phyloP scores from a whole-genome alignment of 2,113 vertebrate genomes.

The Heterotis niloticus region DNA sequence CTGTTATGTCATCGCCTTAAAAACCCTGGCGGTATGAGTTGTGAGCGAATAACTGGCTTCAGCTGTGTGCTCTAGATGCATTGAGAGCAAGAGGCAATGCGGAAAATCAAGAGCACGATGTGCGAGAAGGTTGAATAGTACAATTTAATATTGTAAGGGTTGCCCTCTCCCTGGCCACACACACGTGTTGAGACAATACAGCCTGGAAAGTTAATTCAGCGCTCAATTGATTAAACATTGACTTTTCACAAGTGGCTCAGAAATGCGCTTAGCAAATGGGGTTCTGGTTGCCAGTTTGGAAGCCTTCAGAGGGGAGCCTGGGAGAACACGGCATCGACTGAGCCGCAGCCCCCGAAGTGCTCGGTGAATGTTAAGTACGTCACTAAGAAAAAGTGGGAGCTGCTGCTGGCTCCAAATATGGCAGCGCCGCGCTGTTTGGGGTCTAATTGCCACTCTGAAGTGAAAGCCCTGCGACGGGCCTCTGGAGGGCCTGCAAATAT shows the following conservation, averaged over 20 bases:
- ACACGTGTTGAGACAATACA: constrained; percentile 16
- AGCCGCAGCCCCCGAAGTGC: constrained; percentile 11
- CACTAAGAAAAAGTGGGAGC: constrained; percentile 21
- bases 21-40: too few relatives aligned
- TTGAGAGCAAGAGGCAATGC: neutral
- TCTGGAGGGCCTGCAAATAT: constrained; percentile 43
- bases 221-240: constrained; percentile 25
- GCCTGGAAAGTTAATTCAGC: constrained; percentile 6
- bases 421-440: constrained; percentile 48
- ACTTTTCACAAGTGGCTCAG: constrained; percentile 9
- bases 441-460: constrained; percentile 65
- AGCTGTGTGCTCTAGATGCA: neutral
- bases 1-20: too few relatives aligned
- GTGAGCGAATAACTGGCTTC: too few relatives aligned
- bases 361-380: constrained; percentile 25
- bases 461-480: constrained; percentile 59
- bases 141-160: neutral
- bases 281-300: constrained; percentile 28
- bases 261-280: constrained; percentile 26
- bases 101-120: neutral
- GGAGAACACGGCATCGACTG: neutral
- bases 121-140: neutral
- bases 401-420: constrained; percentile 14
- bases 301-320: neutral
- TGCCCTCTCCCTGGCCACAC: constrained; percentile 4